Evolutionary conservation across 2,797 vertebrate species (phyloP), one percentile per base, ranked within the genome.

Genomic region (Crocidura indochinensis): DNA sequence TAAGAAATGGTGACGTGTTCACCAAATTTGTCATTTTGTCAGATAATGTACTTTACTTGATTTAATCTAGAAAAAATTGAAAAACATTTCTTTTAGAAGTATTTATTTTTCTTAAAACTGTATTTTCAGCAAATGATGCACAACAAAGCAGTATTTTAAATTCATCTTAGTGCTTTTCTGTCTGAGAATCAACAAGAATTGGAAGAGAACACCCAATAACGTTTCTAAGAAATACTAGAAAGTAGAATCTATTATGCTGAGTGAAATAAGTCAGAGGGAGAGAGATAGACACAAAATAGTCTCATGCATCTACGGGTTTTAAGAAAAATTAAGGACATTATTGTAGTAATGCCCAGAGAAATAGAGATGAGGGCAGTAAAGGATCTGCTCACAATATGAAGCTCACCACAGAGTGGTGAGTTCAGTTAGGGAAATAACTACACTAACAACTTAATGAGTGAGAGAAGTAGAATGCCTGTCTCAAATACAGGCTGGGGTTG

Each of bases 51-150:
- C 12, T 80, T 51, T 75, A 77, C 47, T 89, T 90, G 71, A 91
- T 74, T 92, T 47, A 76, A 44, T 47, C 60, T 79, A 47, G 53
- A 87, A 22, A 75, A 64, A 72, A 67, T 90, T 88, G 74, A 38
- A 24, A 88, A 82, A 27, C n/a, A 83, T 9, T 82, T 94, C 8
- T 9, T 87, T 92, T 73, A 77, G 67, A 26, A 65, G 6, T 74
- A 11, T 78, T 93, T 15, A 47, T 83, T 92, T 87, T 90, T 56
- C n/a, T 92, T 80, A 91, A 94, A 93, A 82, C 64, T 84, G 53
- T 19, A 90, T 5, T 90, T 72, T 38, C 38, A 38, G 56, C 77
- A 62, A 92, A 91, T 87, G 60, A 88, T 88, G 29, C 7, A 60
- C 56, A 94, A 24, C 3, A 91, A 56, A 15, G 22, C 0, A 76